These are phyloP conservation scores for Paramormyrops hopkinsi DNA, from an alignment of 2,797 vertebrate genomes.

Conservation along the genomic window DNA sequence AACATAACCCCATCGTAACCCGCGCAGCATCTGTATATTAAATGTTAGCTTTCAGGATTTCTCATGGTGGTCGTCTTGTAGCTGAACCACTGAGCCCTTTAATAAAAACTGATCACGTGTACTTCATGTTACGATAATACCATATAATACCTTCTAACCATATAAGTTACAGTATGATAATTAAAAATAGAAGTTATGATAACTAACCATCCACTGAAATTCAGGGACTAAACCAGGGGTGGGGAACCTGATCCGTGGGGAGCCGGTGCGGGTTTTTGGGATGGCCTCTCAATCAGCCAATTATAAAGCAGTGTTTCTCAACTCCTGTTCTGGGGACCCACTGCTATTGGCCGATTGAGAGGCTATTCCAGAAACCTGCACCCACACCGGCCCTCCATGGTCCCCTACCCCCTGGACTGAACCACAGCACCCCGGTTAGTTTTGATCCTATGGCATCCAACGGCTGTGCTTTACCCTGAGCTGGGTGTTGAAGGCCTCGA, in stretches of 20 bases:
- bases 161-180: neutral
- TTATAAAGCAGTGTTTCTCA: too few species aligned
- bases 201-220: neutral
- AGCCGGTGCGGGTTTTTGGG: too few species aligned
- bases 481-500: slow-evolving; percentile 92
- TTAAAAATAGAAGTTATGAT: neutral
- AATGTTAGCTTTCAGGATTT: neutral
- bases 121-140: neutral
- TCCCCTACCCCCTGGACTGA: neutral
- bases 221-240: neutral
- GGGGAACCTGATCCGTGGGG: too few species aligned
- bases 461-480: slow-evolving; percentile 73
- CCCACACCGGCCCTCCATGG: neutral
- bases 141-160: neutral
- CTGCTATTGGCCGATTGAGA: neutral
- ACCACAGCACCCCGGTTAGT: neutral
- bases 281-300: too few species aligned
- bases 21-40: neutral
- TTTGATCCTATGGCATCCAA: neutral
- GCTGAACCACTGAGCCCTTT: neutral
- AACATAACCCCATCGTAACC: too few species aligned
- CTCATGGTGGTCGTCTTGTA: neutral
- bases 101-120: neutral
- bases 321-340: neutral
- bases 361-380: neutral